Conservation (phyloP, 2,888 invertebrate species). For the Chrysodeixis includens region DNA sequence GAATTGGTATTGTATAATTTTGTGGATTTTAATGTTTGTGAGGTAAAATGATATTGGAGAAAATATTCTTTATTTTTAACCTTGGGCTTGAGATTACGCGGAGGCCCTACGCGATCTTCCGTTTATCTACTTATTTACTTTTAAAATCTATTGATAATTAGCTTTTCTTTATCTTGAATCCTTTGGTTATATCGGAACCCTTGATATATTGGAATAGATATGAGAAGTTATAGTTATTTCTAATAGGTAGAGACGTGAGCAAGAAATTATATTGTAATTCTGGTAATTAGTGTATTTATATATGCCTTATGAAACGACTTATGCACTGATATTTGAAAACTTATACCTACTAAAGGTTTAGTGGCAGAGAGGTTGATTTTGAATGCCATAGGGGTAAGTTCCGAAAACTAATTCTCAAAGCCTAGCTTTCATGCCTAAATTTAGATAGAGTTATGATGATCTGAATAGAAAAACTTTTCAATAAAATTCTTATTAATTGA, state of each 20-base stretch:
- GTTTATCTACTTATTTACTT: background rate
- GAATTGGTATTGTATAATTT: conserved; percentile 1
- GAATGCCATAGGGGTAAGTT: too few relatives aligned
- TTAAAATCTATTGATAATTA: conserved; percentile 4
- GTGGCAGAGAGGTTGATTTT: too few relatives aligned
- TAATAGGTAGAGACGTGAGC: background rate
- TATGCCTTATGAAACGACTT: background rate
- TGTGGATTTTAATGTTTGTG: background rate
- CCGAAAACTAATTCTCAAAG: too few relatives aligned
- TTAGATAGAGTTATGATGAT: too few relatives aligned
- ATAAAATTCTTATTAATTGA: too few relatives aligned
- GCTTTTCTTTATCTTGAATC: conserved; percentile 1
- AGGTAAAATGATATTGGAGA: background rate
- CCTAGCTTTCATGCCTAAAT: too few relatives aligned
- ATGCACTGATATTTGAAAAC: background rate
- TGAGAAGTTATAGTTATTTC: conserved; percentile 2
- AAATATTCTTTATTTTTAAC: background rate
- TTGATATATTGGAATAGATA: conserved; percentile 2
- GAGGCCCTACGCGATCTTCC: background rate
- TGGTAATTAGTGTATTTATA: background rate
- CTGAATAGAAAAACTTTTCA: too few relatives aligned
- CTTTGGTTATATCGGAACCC: conserved; percentile 4
- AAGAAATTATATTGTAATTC: conserved; percentile 4
- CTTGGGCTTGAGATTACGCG: background rate
- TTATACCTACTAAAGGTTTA: too few relatives aligned